A percentile compares a stretch with the other conserved stretches of the same genome.
Evolutionary conservation across 2,113 vertebrate species (phyloP).

Genomic region (Elgaria multicarinata): DNA sequence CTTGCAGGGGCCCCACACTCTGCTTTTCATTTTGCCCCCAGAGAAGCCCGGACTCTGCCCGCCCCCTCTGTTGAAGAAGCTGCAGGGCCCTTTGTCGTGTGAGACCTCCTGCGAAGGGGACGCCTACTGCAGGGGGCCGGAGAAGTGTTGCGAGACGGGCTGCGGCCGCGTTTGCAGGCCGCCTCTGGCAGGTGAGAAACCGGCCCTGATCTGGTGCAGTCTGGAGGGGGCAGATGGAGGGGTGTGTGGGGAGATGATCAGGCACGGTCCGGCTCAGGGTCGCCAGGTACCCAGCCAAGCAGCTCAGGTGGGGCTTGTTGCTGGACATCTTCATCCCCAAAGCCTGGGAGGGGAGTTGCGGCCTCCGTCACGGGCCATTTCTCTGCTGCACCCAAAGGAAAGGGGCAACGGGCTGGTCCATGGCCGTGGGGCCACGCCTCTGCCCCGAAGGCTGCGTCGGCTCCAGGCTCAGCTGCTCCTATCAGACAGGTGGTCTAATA

Average conservation of each 20-base stretch:
- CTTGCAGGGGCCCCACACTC: accelerated
- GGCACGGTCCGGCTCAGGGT: too few relatives aligned
- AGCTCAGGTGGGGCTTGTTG: too few relatives aligned
- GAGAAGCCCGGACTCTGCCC: background rate
- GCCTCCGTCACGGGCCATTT: too few relatives aligned
- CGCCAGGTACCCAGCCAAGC: too few relatives aligned
- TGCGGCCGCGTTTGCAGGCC: background rate
- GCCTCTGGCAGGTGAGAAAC: background rate
- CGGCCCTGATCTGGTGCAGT: background rate
- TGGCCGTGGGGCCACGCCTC: too few relatives aligned
- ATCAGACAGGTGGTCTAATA: too few relatives aligned
- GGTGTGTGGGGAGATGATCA: background rate
- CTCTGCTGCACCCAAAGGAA: too few relatives aligned
- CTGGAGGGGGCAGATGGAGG: background rate
- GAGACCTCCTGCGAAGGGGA: background rate
- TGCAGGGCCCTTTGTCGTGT: background rate
- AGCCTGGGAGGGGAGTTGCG: too few relatives aligned
- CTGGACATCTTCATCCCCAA: too few relatives aligned
- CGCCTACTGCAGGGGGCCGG: background rate
- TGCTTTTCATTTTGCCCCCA: accelerated
- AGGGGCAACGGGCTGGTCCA: too few relatives aligned
- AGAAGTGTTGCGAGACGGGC: background rate
- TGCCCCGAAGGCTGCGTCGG: too few relatives aligned
- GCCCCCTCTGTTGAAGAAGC: accelerated
- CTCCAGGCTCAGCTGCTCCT: too few relatives aligned